These are phyloP conservation scores for Darevskia mixta DNA, from an alignment of 2,797 vertebrate genomes.

Conservation along the genomic window DNA sequence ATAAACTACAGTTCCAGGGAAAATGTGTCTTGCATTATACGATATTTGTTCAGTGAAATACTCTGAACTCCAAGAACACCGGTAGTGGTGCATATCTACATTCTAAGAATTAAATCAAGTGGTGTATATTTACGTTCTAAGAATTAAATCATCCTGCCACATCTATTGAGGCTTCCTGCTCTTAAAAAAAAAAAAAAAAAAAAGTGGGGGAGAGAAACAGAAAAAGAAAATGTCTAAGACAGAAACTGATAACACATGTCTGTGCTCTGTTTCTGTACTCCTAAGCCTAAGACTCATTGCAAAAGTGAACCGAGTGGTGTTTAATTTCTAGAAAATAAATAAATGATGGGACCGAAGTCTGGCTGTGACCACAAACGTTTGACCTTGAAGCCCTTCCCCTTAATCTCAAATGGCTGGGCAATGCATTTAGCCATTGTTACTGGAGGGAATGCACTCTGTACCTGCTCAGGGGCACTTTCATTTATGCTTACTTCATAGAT, in stretches of 20 bases:
- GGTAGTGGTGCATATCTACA: constrained; percentile 81
- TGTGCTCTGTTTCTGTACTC: background rate
- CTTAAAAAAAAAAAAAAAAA: constrained; percentile 43
- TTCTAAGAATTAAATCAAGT: constrained; percentile 83
- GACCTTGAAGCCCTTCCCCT: background rate
- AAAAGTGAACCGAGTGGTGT: background rate
- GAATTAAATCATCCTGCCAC: constrained; percentile 63
- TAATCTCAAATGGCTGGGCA: background rate
- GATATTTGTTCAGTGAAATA: constrained; percentile 52
- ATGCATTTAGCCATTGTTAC: background rate
- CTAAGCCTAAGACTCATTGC: background rate
- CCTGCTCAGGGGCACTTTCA: background rate
- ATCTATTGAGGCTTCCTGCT: constrained; percentile 78
- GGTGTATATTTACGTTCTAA: constrained; percentile 61
- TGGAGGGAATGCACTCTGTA: background rate
- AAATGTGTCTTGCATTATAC: constrained; percentile 65
- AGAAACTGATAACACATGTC: constrained; percentile 55
- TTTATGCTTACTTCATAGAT: background rate
- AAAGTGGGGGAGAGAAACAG: constrained; percentile 41
- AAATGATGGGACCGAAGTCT: background rate
- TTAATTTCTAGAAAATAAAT: background rate
- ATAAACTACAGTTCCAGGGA: constrained; percentile 70
- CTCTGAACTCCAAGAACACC: constrained; percentile 80
- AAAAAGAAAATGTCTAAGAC: constrained; percentile 35
- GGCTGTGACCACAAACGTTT: background rate